These are phyloP conservation scores for Serilophus lunatus DNA, from an alignment of 2,113 vertebrate species.

Conservation along the genomic window DNA sequence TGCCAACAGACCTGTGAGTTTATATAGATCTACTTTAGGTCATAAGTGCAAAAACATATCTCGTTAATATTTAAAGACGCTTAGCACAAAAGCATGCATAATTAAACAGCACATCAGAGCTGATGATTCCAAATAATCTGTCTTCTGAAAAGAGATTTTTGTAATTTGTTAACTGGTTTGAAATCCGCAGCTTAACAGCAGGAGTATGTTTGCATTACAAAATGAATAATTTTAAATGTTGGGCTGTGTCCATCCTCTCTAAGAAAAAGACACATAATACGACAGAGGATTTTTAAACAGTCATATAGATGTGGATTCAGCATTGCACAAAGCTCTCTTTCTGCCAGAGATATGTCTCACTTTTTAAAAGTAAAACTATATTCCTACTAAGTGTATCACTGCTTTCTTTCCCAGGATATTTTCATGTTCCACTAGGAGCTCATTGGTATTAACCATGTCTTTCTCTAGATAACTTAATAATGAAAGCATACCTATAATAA, in stretches of 20 bases:
- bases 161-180: conserved; percentile 72
- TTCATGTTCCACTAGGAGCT: not conserved
- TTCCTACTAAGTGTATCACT: not conserved
- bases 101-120: conserved; percentile 68
- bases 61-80: conserved; percentile 75
- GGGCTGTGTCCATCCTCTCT: not conserved
- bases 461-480: not conserved
- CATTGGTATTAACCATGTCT: not conserved
- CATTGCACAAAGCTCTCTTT: not conserved
- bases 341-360: not conserved
- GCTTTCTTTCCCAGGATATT: not conserved
- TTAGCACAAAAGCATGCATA: conserved; percentile 74
- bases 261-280: not conserved
- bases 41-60: conserved; percentile 63
- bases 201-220: conserved; percentile 50
- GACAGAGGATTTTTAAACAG: not conserved
- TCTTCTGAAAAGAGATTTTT: conserved; percentile 69
- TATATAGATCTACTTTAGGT: conserved; percentile 51
- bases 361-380: not conserved
- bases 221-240: conserved; percentile 63
- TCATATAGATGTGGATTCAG: not conserved
- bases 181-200: conserved; percentile 52
- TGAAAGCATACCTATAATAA: not conserved
- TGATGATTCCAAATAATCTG: conserved; percentile 70
- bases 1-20: conserved; percentile 48